Conservation (phyloP, 1,140 invertebrate species). For the Aradophagus sp. region DNA sequence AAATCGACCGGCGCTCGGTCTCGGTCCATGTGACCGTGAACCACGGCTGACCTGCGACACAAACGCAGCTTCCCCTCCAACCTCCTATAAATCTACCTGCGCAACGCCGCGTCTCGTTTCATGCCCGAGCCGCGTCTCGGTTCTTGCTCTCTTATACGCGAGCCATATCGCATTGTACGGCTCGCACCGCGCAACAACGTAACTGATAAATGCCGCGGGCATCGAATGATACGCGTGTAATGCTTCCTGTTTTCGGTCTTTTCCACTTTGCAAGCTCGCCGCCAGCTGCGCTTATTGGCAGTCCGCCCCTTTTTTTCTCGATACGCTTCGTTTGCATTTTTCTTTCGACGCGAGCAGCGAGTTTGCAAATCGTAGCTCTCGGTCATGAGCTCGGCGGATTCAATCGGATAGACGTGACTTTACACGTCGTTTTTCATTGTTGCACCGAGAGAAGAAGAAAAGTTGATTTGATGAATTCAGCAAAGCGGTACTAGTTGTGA, state of each 20-base stretch:
- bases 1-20: conserved; percentile 61
- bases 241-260: conserved; percentile 53
- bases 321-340: conserved; percentile 5
- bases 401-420: too few relatives aligned
- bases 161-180: conserved; percentile 58
- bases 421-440: too few relatives aligned
- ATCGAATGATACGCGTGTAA: conserved; percentile 52
- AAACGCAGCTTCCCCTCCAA: conserved; percentile 65
- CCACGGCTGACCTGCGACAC: conserved; percentile 71
- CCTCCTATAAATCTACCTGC: conserved; percentile 71
- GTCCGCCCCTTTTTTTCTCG: conserved; percentile 9
- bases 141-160: conserved; percentile 50
- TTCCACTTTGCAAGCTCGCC: conserved; percentile 36
- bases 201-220: conserved; percentile 53
- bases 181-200: conserved; percentile 36
- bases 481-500: too few relatives aligned
- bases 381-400: too few relatives aligned
- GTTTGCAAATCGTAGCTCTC: too few relatives aligned
- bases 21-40: conserved; percentile 71
- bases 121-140: conserved; percentile 39
- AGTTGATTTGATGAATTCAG: too few relatives aligned
- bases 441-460: too few relatives aligned
- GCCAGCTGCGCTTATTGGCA: conserved; percentile 22
- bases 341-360: too few relatives aligned
- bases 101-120: conserved; percentile 63